Evolutionary conservation across 2,797 vertebrate species (phyloP), one percentile per base, ranked within the genome.

Genomic region (Valencia hispanica): DNA sequence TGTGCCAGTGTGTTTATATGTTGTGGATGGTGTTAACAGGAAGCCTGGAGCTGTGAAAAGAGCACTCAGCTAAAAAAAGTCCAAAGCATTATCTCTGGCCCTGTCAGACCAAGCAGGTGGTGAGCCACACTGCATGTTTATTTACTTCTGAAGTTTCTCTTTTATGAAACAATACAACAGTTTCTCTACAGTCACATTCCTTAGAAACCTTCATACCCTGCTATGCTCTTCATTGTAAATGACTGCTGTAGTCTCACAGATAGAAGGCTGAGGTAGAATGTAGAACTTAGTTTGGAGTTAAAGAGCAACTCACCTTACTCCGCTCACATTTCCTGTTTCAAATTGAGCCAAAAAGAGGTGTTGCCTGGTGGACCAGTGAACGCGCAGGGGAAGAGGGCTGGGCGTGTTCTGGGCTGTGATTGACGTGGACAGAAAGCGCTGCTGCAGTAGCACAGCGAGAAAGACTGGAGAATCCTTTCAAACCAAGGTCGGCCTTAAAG

Each of bases 1-100:
- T 61, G 15, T 61, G 57, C 32, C 57, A 32, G 55, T 5, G 70
- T 70, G 79, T 81, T 86, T 80, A 69, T 82, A 80, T 66, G 73
- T 87, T 85, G 84, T 91, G 78, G 80, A 32, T 75, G 0, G 77
- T 73, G 78, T 89, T 86, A 87, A 87, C 86, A 55, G 85, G 77
- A 84, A 83, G 80, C 83, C 51, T 65, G 50, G 39, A 76, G 77
- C 85, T 76, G 83, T 89, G 89, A 88, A 89, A 79, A 53, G 82
- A 87, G 78, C 51, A 15, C 79, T 25, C 81, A 73, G 83, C 36
- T 25, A n/a, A 75, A 82, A 68, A 66, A 78, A 61, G 0, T 70
- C 79, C 83, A 22, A 68, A 48, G 76, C 85, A 84, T 81, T 82
- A 87, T 87, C 77, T 79, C 81, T 78, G 74, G 50, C 34, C 55